Evolutionary conservation across 2,797 vertebrate genomes (phyloP), one percentile per base, ranked within the genome.

Genomic region (Bradypus variegatus): DNA sequence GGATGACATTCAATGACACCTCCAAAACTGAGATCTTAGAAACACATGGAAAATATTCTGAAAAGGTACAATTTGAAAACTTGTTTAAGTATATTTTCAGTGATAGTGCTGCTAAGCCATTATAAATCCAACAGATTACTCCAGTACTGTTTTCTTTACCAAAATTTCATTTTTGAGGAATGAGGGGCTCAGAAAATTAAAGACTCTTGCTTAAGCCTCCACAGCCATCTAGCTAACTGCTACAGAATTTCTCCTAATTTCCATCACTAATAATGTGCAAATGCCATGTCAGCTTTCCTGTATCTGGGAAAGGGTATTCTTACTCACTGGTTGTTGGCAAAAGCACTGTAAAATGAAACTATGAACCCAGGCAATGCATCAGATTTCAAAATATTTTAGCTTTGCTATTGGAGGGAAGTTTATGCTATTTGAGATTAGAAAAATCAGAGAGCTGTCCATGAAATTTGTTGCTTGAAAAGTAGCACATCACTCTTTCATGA

Each of bases 321-420:
- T 50, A 62, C 21, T 81, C 18, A 18, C 23, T 12, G 8, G 45
- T 25, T 73, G 18, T 33, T 25, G 8, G 15, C 75, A 55, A 25
- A 8, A 33, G 29, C 15, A 8, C 1, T 33, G 12, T 53, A 45
- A 73, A 69, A 33, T 50, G 36, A 55, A 91, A 55, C 23, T 5
- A 7, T 41, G 82, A 48, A 80, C 79, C 19, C 16, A 4, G 29
- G 25, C 45, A 55, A 48, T 21, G 69, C 13, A 73, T 2, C 11
- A 45, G 13, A 70, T 76, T 87, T 88, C 62, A 60, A 79, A 91
- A 60, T 70, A 38, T 65, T 79, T 78, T 70, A 69, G 12, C 76
- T 86, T 64, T 50, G 19, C 55, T 38, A 15, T 41, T 36, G 33
- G 45, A 69, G 25, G 25, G 38, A 90, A 73, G 62, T 87, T 85